Base-by-base conservation (phyloP, 2,113 vertebrate species). In the Percopsis transmontana region DNA sequence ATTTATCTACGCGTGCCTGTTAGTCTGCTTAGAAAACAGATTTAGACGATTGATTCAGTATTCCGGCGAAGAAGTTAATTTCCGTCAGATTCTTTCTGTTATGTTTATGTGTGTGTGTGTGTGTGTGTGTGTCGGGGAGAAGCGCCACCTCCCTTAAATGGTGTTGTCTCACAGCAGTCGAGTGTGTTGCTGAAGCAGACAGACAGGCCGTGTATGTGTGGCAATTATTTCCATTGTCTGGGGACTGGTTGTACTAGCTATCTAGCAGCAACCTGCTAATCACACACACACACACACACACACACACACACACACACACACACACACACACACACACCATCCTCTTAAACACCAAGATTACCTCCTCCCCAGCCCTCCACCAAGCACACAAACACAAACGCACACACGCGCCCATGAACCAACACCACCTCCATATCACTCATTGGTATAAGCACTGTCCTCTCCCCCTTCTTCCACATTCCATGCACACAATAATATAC, bases 381-480 rank as follows among this genome's bases (percentile, higher is more conserved):
- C 19, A 14, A 11, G 14, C 41, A 21, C 42, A 20, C 24, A 16
- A 42, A n/a, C 23, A 38, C 59, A 24, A 41, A 60, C 39, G 1
- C 41, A 45, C 5, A 41, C 16, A 20, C 13, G 38, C 16, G 41
- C 38, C n/a, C n/a, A n/a, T n/a, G n/a, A n/a, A n/a, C n/a, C n/a
- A 45, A 16, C 12, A 18, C 15, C 45, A 52, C 11, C 60, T 23
- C 23, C 24, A 55, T 15, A 45, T 66, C 50, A 55, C 62, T 68
- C 20, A 55, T 42, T 61, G n/a, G n/a, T 24, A 48, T 24, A 75
- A 61, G 68, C 40, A 5, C 39, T 57, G 54, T 70, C 56, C 23
- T 74, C 76, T 70, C 38, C n/a, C 68, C 19, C 16, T 60, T 72
- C 16, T 60, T 72, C 54, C 65, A 74, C 67, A 66, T 66, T 66